Evolutionary conservation across 2,113 vertebrate genomes (phyloP), one percentile per base, ranked within the genome.

Genomic region (Furnarius figulus): DNA sequence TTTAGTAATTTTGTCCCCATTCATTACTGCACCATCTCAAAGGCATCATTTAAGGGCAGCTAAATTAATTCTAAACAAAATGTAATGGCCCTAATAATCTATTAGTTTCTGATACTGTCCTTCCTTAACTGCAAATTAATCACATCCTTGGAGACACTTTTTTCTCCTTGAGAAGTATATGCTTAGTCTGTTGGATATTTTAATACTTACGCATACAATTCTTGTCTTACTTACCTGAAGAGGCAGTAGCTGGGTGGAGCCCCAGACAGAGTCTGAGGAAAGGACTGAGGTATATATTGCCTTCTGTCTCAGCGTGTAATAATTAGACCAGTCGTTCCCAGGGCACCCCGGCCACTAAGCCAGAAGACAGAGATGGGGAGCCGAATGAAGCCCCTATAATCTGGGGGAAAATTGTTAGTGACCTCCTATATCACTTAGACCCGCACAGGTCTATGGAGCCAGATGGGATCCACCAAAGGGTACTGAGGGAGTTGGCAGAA

Each of bases 51-150:
- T 84, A 88, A 87, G 72, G 70, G n/a, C 18, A 47, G 49, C n/a
- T 65, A 37, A 71, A 74, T 84, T 90, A 85, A 65, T 89, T 61
- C n/a, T 27, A 49, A 76, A 58, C 65, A 92, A 87, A 93, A 94
- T 73, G 16, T 80, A 87, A 79, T 59, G n/a, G 10, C 33, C 52
- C n/a, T 42, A 77, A 55, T 94, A 75, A 86, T 76, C n/a, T 85
- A 42, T 77, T 82, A 33, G 25, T 68, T 93, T 91, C 59, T 83
- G 77, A 61, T 74, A 27, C 28, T 90, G 94, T 85, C 21, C 40
- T 93, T 67, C 68, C 42, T 91, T 95, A 94, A 85, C 46, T 75
- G 61, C 30, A 74, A 82, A 86, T 92, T 93, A 88, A 27, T 74
- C 72, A 40, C 70, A 55, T 92, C 39, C 37, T 84, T 78, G 37